Base-by-base conservation (phyloP, 2,888 invertebrate species). In the Conops quadrifasciatus region DNA sequence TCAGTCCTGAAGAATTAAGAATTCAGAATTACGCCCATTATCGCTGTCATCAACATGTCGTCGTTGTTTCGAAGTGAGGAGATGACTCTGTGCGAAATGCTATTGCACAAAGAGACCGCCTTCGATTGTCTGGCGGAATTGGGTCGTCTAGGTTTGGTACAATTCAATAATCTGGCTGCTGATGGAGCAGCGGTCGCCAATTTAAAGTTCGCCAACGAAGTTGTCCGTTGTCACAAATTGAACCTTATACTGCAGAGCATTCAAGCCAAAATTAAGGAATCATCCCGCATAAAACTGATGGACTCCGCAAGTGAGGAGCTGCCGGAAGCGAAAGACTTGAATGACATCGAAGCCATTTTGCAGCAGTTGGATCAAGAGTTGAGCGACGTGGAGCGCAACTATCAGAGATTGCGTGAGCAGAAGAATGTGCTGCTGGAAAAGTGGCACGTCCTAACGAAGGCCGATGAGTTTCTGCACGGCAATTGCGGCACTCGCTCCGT, bases 41-140 rank as follows among this genome's bases (percentile, higher is more conserved):
- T 26, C 28, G 28, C 9, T 24, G 26, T 28, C 3, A 36, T 45
- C 19, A 43, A 2, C 2, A 43, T 62, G 60, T 7, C 43, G 67
- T 72, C 75, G 28, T 80, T 81, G 67, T 82, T 83, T 56, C 77
- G 79, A 59, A 83, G 82, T 72, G 82, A 82, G 70, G 64, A 78
- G 62, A 83, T 82, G 83, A 74, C 74, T 2, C 73, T 81, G 30
- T 81, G 80, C 59, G 76, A 78, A 28, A 72, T 82, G 63, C 70
- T 80, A 59, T 21, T 82, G 13, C 78, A 82, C 51, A 64, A 72
- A 64, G 82, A 83, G 21, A 76, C 78, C 1, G 80, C 81, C 9
- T 82, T 79, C 70, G 75, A 79, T 30, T 78, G 80, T 21, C 70
- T 83, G 2, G 73, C 78, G 21, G 79, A 80, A 71, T 45, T 83